Conservation (phyloP, 2,797 vertebrate genomes). For the Hyperoplus immaculatus region DNA sequence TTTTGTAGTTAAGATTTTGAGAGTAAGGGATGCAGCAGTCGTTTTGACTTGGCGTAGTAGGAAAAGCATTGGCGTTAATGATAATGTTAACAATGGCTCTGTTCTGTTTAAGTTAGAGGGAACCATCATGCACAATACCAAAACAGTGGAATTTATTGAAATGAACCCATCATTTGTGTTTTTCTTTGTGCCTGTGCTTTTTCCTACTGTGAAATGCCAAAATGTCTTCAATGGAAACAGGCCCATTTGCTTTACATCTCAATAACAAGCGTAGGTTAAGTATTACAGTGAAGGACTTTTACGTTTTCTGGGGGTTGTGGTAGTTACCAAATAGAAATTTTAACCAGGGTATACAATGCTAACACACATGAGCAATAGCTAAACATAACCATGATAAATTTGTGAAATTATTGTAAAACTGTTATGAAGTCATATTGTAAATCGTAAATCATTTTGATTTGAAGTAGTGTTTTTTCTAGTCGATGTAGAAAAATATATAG, state of each 20-base stretch:
- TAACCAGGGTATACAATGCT: not conserved
- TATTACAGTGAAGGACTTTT: not conserved
- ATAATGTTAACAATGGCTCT: too few species aligned
- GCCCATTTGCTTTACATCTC: not conserved
- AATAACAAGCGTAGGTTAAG: not conserved
- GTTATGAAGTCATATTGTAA: constrained; percentile 38
- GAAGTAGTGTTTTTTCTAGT: constrained; percentile 63
- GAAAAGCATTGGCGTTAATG: not conserved
- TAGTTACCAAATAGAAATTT: not conserved
- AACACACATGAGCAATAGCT: not conserved
- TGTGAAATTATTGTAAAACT: constrained; percentile 31
- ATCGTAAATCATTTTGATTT: constrained; percentile 44
- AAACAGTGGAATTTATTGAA: not conserved
- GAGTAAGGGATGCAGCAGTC: not conserved
- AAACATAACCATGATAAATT: constrained; percentile 20
- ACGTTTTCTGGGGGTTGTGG: not conserved
- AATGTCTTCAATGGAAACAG: constrained; percentile 2
- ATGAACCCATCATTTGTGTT: not conserved
- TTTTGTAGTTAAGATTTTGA: not conserved
- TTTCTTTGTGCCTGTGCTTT: constrained; percentile 11
- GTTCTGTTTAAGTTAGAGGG: not conserved
- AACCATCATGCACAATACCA: not conserved
- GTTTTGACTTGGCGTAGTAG: not conserved
- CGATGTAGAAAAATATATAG: constrained; percentile 81
- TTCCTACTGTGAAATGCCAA: not conserved